Percentiles rank a stretch among this genome's conserved stretches.
Evolutionary conservation across 2,888 invertebrate species (phyloP).

Genomic region (Stenodera caucasica): DNA sequence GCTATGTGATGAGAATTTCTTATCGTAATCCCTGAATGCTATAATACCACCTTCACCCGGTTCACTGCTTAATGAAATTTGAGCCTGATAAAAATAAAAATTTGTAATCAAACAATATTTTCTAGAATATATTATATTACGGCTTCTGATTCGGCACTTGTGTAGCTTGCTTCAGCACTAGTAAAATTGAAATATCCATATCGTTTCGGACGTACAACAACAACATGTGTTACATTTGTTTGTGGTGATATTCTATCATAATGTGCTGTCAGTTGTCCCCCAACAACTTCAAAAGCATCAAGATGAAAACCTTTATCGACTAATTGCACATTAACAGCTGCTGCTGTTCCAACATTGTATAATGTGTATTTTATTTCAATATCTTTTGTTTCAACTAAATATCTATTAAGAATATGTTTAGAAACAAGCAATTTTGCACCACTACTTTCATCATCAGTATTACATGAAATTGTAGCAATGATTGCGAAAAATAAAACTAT

Average conservation of each 20-base stretch:
- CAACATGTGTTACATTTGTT: constrained; percentile 91
- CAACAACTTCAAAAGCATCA: constrained; percentile 86
- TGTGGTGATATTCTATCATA: constrained; percentile 91
- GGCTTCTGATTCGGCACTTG: constrained; percentile 73
- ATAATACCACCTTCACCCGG: constrained; percentile 96
- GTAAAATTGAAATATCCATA: constrained; percentile 97
- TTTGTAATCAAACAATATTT: not conserved
- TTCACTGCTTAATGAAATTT: constrained; percentile 77
- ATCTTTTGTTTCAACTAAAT: constrained; percentile 95
- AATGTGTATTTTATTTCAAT: constrained; percentile 93
- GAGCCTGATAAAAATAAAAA: constrained; percentile 60
- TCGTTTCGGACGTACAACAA: constrained; percentile 85
- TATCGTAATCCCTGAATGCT: constrained; percentile 89
- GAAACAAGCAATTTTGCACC: constrained; percentile 84
- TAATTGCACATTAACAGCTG: constrained; percentile 86
- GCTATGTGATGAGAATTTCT: constrained; percentile 95
- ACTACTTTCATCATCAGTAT: constrained; percentile 68
- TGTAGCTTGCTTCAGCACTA: constrained; percentile 90
- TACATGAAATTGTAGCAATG: constrained; percentile 47
- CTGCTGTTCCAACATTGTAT: constrained; percentile 89
- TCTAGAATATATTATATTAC: constrained; percentile 51
- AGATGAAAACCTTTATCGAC: constrained; percentile 91
- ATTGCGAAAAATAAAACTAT: constrained; percentile 34
- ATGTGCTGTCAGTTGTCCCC: constrained; percentile 79
- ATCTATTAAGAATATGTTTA: constrained; percentile 94